phyloP scores from a whole-genome alignment of 2,888 invertebrate species.

The Diarsia mendica region DNA sequence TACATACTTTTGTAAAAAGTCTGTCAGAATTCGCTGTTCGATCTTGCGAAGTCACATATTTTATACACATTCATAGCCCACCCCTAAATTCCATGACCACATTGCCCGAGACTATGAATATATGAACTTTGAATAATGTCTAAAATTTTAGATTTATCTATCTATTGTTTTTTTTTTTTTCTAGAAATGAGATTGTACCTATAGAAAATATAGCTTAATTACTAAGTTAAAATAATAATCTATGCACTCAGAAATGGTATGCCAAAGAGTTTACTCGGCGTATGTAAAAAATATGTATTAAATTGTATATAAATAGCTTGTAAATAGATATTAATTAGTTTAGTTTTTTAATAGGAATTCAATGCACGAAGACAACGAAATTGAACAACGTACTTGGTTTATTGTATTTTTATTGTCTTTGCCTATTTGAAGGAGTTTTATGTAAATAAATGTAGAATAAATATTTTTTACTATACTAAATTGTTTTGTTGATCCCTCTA shows the following conservation, averaged over 20 bases:
- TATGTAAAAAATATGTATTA: constrained; percentile 72
- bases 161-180: background rate
- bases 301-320: constrained; percentile 58
- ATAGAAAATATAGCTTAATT: background rate
- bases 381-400: constrained; percentile 66
- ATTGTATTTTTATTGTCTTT: constrained; percentile 58
- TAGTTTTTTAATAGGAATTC: constrained; percentile 3
- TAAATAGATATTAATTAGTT: constrained; percentile 40
- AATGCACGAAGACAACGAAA: constrained; percentile 68
- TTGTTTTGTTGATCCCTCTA: background rate
- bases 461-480: constrained; percentile 46
- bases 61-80: background rate
- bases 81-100: background rate
- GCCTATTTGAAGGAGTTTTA: constrained; percentile 54
- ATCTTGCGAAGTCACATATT: too few relatives aligned
- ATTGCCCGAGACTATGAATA: constrained; percentile 19
- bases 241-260: constrained; percentile 77
- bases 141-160: background rate
- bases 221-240: constrained; percentile 29
- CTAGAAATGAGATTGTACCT: constrained; percentile 35
- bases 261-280: constrained; percentile 84
- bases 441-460: constrained; percentile 69
- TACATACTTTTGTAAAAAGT: background rate
- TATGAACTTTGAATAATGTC: background rate
- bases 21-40: background rate